Evolutionary conservation across 2,113 vertebrate species (phyloP).

Genomic region (Morone saxatilis): DNA sequence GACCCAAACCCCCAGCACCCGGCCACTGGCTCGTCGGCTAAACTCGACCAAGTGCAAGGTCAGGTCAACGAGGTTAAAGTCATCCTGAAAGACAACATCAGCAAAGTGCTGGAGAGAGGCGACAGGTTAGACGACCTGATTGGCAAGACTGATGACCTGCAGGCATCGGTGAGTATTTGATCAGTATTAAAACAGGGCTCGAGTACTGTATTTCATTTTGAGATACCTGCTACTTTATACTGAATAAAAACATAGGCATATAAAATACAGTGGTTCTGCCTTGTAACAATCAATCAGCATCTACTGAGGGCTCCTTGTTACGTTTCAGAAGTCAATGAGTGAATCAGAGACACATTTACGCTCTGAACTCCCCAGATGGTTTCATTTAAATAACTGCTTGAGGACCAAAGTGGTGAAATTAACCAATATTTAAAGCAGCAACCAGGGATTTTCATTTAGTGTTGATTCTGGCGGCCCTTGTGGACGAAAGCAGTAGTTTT

Average conservation of each 20-base stretch:
- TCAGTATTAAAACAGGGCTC: neutral
- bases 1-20: constrained; percentile 60
- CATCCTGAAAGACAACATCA: constrained; percentile 88
- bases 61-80: constrained; percentile 90
- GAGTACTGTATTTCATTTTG: neutral
- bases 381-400: neutral
- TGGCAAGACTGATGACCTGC: constrained; percentile 82
- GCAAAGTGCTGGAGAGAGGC: constrained; percentile 87
- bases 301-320: neutral
- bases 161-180: constrained; percentile 82
- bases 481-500: too few species aligned
- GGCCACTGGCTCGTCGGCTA: constrained; percentile 48
- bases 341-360: neutral
- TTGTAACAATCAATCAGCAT: neutral
- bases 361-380: neutral
- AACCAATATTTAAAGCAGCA: neutral
- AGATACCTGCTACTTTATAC: neutral
- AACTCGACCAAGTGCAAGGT: constrained; percentile 80
- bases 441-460: too few species aligned
- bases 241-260: neutral
- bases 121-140: constrained; percentile 84
- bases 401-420: neutral
- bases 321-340: neutral
- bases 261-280: too few species aligned
- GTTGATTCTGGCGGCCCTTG: too few species aligned